phyloP scores from a whole-genome alignment of 2,113 vertebrate species.

The Xiphophorus hellerii region DNA sequence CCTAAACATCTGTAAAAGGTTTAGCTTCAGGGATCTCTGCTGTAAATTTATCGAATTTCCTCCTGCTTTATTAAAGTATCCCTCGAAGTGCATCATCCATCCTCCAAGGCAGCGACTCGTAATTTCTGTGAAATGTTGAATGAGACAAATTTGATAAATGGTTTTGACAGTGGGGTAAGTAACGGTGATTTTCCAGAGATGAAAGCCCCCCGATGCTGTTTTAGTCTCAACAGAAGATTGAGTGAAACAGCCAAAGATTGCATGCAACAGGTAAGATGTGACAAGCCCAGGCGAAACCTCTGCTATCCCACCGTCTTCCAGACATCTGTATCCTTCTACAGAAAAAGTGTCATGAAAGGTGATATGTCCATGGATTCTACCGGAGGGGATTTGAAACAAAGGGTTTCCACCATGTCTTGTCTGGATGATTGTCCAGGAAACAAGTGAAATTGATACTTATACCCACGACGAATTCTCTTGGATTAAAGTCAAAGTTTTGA shows the following conservation, averaged over 20 bases:
- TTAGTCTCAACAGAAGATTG: not conserved
- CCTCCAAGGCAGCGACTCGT: not conserved
- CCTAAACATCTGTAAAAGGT: not conserved
- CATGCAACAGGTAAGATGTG: slow-evolving; percentile 16
- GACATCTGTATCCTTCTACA: slow-evolving; percentile 44
- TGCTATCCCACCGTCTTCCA: slow-evolving; percentile 4
- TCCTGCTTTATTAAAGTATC: not conserved
- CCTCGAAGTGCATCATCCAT: not conserved
- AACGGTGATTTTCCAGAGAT: slow-evolving; percentile 11
- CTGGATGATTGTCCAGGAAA: slow-evolving; percentile 10
- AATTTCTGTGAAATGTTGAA: slow-evolving; percentile 4
- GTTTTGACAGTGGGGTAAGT: not conserved
- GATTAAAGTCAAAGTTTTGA: not conserved
- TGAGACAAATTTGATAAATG: slow-evolving; percentile 7
- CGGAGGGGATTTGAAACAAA: slow-evolving; percentile 27
- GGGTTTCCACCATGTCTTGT: slow-evolving; percentile 48
- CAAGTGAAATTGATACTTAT: not conserved
- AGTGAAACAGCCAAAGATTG: slow-evolving; percentile 22
- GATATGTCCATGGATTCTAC: slow-evolving; percentile 44
- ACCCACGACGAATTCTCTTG: not conserved
- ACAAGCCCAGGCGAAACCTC: not conserved
- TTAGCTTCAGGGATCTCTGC: not conserved
- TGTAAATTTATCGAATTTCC: not conserved
- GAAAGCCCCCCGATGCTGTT: not conserved
- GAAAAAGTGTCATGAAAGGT: slow-evolving; percentile 49